Evolutionary conservation across 1,140 invertebrate species (phyloP).

Genomic region (Camponotus floridanus): DNA sequence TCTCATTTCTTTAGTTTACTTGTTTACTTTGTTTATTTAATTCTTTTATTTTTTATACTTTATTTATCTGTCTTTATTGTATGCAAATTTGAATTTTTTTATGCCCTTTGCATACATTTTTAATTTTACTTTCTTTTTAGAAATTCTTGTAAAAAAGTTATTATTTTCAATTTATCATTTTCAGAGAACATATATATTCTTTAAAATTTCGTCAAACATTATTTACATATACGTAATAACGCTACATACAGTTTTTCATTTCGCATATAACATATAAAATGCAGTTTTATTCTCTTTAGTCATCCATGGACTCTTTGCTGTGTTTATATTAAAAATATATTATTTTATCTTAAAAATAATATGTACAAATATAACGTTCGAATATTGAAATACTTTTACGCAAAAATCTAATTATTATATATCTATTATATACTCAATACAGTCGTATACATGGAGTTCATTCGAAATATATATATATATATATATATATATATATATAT

Average conservation of each 20-base stretch:
- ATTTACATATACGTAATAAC: too few species aligned
- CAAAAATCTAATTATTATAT: neutral
- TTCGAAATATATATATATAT: conserved; percentile 23
- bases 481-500: conserved; percentile 24
- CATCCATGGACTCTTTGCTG: neutral
- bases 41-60: too few species aligned
- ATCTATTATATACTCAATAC: neutral
- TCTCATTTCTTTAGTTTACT: too few species aligned
- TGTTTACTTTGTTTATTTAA: too few species aligned
- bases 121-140: too few species aligned
- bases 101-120: too few species aligned
- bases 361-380: neutral
- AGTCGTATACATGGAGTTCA: neutral
- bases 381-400: neutral
- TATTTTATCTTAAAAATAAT: conserved; percentile 1
- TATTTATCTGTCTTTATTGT: too few species aligned
- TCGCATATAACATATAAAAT: conserved; percentile 10
- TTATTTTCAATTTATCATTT: too few species aligned
- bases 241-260: neutral
- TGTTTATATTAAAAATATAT: conserved; percentile 11
- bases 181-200: too few species aligned
- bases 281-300: conserved; percentile 9
- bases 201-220: too few species aligned
- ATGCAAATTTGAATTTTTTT: too few species aligned
- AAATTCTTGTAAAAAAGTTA: too few species aligned